Conservation (phyloP, 2,113 vertebrate genomes). For the Istiophorus platypterus region DNA sequence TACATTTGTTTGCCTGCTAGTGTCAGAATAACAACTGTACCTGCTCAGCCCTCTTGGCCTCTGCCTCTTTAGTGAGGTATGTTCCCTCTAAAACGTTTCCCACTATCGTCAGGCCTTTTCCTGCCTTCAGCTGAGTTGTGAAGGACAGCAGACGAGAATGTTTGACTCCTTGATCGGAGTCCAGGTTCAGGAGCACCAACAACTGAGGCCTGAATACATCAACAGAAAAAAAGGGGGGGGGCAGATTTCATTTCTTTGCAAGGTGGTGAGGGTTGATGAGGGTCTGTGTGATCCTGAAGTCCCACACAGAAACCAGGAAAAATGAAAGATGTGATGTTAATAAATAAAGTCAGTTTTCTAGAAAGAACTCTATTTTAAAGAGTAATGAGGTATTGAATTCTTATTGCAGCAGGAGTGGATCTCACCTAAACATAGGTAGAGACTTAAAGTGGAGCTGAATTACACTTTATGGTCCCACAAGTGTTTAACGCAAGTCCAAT, state of each 20-base stretch:
- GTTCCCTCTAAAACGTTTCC: constrained; percentile 93
- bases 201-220: constrained; percentile 89
- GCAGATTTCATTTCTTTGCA: not conserved
- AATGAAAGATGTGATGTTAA: not conserved
- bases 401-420: not conserved
- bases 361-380: not conserved
- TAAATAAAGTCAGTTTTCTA: not conserved
- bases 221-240: not conserved
- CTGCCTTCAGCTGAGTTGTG: constrained; percentile 94
- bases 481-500: not conserved
- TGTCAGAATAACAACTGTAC: constrained; percentile 71
- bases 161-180: constrained; percentile 88
- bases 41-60: constrained; percentile 92
- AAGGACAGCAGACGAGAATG: constrained; percentile 94
- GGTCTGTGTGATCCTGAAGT: not conserved
- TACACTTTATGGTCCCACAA: not conserved
- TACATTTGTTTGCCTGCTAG: not conserved
- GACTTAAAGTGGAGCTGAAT: not conserved
- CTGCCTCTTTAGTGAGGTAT: constrained; percentile 89
- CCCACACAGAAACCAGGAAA: not conserved
- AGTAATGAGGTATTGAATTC: not conserved
- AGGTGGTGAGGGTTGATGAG: not conserved
- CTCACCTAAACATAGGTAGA: not conserved
- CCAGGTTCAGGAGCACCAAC: constrained; percentile 92
- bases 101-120: constrained; percentile 96